phyloP scores from a whole-genome alignment of 2,113 vertebrate species.

The Ammodytes marinus region DNA sequence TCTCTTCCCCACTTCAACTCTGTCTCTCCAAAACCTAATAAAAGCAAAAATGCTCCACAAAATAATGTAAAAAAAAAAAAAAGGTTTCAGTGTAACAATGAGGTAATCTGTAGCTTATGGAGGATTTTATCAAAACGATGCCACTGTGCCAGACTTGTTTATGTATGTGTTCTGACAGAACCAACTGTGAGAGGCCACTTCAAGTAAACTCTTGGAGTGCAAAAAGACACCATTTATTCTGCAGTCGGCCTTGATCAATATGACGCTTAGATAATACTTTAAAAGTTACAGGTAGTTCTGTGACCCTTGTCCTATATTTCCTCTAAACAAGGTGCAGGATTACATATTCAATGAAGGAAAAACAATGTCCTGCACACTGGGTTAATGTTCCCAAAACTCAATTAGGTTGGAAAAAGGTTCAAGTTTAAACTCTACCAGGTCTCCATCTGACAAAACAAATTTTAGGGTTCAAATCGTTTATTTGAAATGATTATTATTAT shows the following conservation, averaged over 20 bases:
- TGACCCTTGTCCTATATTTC: neutral
- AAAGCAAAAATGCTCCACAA: too few species aligned
- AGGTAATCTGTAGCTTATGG: neutral
- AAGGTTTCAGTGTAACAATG: neutral
- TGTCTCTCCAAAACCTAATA: too few species aligned
- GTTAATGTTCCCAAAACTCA: neutral
- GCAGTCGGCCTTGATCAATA: too few species aligned
- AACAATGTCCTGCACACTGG: neutral
- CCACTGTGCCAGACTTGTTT: neutral
- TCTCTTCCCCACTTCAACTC: too few species aligned
- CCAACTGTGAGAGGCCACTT: constrained; percentile 1
- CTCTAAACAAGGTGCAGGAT: neutral
- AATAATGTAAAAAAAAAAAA: neutral
- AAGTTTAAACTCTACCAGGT: neutral
- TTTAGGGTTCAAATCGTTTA: neutral
- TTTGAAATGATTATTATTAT: neutral
- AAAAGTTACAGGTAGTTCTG: neutral
- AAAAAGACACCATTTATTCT: neutral
- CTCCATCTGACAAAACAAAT: neutral
- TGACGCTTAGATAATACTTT: neutral
- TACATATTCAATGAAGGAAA: neutral
- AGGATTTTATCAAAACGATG: neutral
- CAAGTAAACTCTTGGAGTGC: neutral
- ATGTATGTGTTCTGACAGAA: neutral
- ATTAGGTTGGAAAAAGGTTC: neutral